Conservation (phyloP, 2,113 vertebrate genomes). For the Antennarius striatus region DNA sequence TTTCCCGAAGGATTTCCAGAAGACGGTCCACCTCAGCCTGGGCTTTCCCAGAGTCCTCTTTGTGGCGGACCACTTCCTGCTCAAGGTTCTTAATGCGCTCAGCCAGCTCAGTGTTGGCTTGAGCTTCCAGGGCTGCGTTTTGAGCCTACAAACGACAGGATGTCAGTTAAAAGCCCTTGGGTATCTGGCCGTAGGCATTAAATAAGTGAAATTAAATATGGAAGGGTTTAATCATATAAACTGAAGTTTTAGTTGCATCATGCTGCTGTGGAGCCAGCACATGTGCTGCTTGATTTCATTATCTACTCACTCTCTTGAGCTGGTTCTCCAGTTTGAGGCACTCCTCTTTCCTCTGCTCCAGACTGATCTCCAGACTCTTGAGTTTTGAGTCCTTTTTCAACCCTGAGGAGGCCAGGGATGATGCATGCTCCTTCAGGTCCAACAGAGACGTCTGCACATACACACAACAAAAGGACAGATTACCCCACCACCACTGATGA, state of each 20-base stretch:
- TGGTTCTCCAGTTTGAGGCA: slow-evolving; percentile 81
- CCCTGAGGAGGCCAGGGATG: slow-evolving; percentile 93
- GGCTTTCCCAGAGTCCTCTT: slow-evolving; percentile 91
- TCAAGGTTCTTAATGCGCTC: slow-evolving; percentile 89
- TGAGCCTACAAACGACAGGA: slow-evolving; percentile 80
- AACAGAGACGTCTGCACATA: slow-evolving; percentile 85
- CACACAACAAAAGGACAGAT: background rate
- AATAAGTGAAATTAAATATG: background rate
- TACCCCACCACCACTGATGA: background rate
- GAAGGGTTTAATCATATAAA: background rate
- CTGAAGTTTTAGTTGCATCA: background rate
- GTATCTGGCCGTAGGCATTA: background rate
- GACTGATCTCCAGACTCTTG: slow-evolving; percentile 79
- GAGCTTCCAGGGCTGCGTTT: slow-evolving; percentile 89
- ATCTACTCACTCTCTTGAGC: slow-evolving; percentile 75
- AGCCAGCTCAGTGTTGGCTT: slow-evolving; percentile 88
- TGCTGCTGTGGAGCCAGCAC: background rate
- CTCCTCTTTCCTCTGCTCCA: slow-evolving; percentile 82
- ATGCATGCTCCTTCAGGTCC: slow-evolving; percentile 97
- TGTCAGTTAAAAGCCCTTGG: too few species aligned
- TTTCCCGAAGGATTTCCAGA: slow-evolving; percentile 95
- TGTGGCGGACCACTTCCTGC: slow-evolving; percentile 85
- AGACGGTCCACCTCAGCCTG: slow-evolving; percentile 97
- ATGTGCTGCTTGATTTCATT: background rate
- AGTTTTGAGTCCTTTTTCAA: slow-evolving; percentile 95